phyloP scores from a whole-genome alignment of 2,797 vertebrate genomes.

The Neosilurus mollespiculum region DNA sequence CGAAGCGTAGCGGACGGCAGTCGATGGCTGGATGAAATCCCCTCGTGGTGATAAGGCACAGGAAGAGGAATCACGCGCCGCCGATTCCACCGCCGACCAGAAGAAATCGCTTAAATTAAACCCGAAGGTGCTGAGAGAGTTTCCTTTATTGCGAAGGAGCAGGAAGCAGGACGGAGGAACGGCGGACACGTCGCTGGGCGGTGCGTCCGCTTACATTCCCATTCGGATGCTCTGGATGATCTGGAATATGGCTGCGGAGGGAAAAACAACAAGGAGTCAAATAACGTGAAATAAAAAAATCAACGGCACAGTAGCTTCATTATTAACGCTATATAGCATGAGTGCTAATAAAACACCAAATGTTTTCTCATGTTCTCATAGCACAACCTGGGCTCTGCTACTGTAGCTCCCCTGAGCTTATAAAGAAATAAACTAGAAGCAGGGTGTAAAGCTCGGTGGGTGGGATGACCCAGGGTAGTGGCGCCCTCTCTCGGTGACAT shows the following conservation, averaged over 20 bases:
- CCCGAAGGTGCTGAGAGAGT: not conserved
- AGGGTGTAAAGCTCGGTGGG: too few relatives aligned
- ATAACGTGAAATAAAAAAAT: too few relatives aligned
- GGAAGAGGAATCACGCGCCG: constrained; percentile 23
- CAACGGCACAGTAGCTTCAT: too few relatives aligned
- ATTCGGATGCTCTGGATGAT: constrained; percentile 81
- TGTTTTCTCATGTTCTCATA: not conserved
- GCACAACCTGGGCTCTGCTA: not conserved
- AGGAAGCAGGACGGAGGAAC: constrained; percentile 13
- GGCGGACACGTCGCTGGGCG: constrained; percentile 11
- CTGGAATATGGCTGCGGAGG: constrained; percentile 76
- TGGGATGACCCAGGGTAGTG: too few relatives aligned
- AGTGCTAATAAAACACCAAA: too few relatives aligned
- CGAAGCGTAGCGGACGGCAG: constrained; percentile 14
- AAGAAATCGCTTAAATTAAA: constrained; percentile 40
- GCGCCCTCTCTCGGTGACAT: too few relatives aligned
- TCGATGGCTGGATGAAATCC: constrained; percentile 33
- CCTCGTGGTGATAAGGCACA: constrained; percentile 43
- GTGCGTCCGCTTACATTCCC: constrained; percentile 68
- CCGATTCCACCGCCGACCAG: constrained; percentile 17
- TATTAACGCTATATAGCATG: too few relatives aligned
- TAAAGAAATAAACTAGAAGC: not conserved
- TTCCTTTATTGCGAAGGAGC: constrained; percentile 39
- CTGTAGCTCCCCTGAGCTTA: not conserved
- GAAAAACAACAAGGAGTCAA: constrained; percentile 12